phyloP scores from a whole-genome alignment of 2,113 vertebrate genomes.

The Pangasianodon gigas region DNA sequence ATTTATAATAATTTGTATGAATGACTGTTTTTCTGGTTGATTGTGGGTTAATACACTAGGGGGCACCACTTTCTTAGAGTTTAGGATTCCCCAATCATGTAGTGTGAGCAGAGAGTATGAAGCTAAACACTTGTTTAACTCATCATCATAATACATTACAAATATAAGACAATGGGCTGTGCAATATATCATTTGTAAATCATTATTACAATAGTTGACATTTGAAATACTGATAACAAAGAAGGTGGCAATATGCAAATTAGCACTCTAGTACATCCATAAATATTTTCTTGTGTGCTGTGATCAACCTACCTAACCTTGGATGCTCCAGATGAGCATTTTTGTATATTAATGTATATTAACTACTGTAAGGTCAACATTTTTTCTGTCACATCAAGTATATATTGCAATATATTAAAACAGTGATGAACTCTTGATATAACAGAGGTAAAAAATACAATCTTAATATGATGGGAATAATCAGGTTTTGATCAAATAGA shows the following conservation, averaged over 20 bases:
- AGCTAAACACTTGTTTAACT: neutral
- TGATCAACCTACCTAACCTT: neutral
- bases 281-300: neutral
- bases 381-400: neutral
- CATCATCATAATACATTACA: neutral
- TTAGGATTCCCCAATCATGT: neutral
- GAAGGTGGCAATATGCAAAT: conserved; percentile 4
- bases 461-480: neutral
- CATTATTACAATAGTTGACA: neutral
- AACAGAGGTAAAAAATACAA: neutral
- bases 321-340: neutral
- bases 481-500: neutral
- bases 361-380: neutral
- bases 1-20: neutral
- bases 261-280: neutral
- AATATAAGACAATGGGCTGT: neutral
- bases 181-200: neutral
- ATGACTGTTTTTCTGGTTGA: neutral
- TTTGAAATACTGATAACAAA: neutral
- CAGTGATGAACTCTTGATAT: neutral
- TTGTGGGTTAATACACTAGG: conserved; percentile 29
- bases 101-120: neutral
- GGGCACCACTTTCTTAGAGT: conserved; percentile 10
- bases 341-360: neutral
- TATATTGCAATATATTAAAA: neutral